Evolutionary conservation across 2,888 invertebrate species (phyloP), one percentile per base, ranked within the genome.

Genomic region (Acleris holmiana): DNA sequence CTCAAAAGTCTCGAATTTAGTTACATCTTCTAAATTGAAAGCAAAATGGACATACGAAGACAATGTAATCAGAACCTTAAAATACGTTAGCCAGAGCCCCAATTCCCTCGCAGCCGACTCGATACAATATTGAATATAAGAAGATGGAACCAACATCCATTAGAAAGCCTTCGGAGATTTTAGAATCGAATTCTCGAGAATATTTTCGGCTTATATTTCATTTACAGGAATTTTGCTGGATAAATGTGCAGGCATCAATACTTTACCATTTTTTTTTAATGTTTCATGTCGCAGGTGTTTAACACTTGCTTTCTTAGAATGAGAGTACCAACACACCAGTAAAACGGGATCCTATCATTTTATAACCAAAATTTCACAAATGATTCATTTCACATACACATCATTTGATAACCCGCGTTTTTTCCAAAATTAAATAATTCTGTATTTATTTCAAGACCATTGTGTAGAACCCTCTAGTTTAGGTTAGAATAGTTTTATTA

Each of bases 71-170:
- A 21, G 40, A 25, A 13, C 53, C 18, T 29, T 59, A 54, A 17
- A 2, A 8, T 1, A 13, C 48, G 17, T 1, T 10, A 23, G 1
- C 19, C 41, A 49, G 25, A 59, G 64, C 35, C 25, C 17, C 29
- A 58, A 40, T 29, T 44, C 7, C 15, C 17, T 65, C 25, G 49
- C n/a, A 54, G 10, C 8, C 8, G n/a, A 19, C 23, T n/a, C 54
- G 54, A 65, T 65, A 59, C 63, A 63, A 63, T 59, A 65, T 65
- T 54, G 54, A 65, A 59, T 59, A 41, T 59, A 54, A 29, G 25
- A 59, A 64, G 48, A 65, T 65, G 58, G 64, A 49, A 54, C 54
- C 64, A 54, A 46, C 59, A 48, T 65, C 64, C 59, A 65, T 65
- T 65, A 65, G 57, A 57, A 17, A 23, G 64, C 48, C 58, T 49